These are phyloP conservation scores for Ispidina picta DNA, from an alignment of 2,797 vertebrate genomes.

Conservation along the genomic window DNA sequence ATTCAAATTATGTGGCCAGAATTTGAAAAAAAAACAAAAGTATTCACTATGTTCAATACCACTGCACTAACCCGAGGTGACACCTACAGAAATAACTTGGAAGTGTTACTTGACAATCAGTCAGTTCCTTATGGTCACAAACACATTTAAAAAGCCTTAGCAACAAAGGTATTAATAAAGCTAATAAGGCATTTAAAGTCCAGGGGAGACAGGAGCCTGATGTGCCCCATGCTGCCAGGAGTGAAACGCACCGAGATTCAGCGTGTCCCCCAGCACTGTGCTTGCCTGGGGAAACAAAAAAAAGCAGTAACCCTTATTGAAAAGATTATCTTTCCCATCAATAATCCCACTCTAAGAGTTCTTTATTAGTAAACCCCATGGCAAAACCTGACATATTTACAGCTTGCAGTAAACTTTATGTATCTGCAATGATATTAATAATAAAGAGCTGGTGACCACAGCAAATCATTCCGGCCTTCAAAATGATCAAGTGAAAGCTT, in stretches of 20 bases:
- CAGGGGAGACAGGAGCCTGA: not conserved
- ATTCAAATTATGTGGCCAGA: not conserved
- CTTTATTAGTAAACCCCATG: constrained; percentile 79
- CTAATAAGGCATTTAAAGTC: constrained; percentile 3
- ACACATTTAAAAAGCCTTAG: not conserved
- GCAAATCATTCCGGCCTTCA: constrained; percentile 76
- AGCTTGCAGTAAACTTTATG: constrained; percentile 78
- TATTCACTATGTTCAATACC: not conserved
- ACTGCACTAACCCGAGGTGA: constrained; percentile 50
- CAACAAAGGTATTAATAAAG: constrained; percentile 5
- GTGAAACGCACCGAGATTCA: not conserved
- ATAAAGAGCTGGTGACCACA: constrained; percentile 67
- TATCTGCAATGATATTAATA: constrained; percentile 79
- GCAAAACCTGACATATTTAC: constrained; percentile 83
- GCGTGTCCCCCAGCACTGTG: not conserved
- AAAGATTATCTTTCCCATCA: constrained; percentile 84
- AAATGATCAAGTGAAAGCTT: constrained; percentile 78
- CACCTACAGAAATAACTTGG: constrained; percentile 70
- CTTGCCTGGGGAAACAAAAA: not conserved
- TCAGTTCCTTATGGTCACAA: constrained; percentile 21
- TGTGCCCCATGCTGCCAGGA: not conserved
- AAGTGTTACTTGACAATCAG: constrained; percentile 52
- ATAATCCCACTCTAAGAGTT: constrained; percentile 75
- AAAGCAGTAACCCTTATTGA: constrained; percentile 75
- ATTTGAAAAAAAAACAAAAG: not conserved